These are phyloP conservation scores for Podarcis raffonei DNA, from an alignment of 2,113 vertebrate species.

Conservation along the genomic window DNA sequence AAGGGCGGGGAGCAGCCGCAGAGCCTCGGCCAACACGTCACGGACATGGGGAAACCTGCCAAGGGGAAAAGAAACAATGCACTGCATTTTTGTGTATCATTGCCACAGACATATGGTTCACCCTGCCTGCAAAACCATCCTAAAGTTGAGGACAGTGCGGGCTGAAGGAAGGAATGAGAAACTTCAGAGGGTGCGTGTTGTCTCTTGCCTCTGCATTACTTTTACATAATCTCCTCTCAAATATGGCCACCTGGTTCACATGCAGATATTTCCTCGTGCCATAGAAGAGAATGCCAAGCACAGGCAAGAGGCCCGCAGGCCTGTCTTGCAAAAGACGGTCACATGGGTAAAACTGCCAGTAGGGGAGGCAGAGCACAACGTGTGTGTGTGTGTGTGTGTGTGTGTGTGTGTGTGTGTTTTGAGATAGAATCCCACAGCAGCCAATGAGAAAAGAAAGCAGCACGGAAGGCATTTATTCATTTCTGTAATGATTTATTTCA, in stretches of 20 bases:
- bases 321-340: background rate
- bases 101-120: constrained; percentile 7
- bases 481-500: background rate
- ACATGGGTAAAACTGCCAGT: background rate
- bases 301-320: background rate
- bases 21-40: constrained; percentile 92
- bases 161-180: constrained; percentile 12
- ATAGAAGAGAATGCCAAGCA: background rate
- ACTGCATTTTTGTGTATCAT: constrained; percentile 35
- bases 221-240: background rate
- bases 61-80: constrained; percentile 63
- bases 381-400: too few relatives aligned
- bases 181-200: background rate
- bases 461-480: background rate
- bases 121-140: background rate
- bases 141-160: constrained; percentile 36
- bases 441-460: background rate
- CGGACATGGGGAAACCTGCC: constrained; percentile 94
- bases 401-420: too few relatives aligned
- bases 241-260: background rate
- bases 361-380: background rate
- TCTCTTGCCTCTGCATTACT: background rate
- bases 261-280: background rate
- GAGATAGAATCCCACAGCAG: background rate
- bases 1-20: constrained; percentile 89